A percentile compares a stretch with the other conserved stretches of the same genome.
phyloP scores from a whole-genome alignment of 2,888 invertebrate genomes.

The Sylvicola fuscatus region DNA sequence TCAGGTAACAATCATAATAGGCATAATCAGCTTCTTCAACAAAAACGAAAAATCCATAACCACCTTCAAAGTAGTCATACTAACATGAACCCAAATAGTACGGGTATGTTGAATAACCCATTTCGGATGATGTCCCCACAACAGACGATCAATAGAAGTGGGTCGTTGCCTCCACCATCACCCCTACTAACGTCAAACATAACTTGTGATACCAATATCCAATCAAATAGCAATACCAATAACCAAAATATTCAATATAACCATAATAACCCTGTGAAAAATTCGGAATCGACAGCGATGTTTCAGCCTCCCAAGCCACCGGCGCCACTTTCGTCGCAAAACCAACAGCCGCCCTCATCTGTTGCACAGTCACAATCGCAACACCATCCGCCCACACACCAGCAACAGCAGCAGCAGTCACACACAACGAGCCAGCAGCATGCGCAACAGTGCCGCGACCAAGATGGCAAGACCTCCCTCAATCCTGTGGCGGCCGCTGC shows the following conservation, averaged over 20 bases:
- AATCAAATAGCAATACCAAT: slow-evolving; percentile 9
- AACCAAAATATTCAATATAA: slow-evolving; percentile 25
- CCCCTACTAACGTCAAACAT: slow-evolving; percentile 26
- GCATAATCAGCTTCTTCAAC: too few relatives aligned
- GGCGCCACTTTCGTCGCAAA: background rate
- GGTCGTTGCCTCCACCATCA: background rate
- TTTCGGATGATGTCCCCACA: background rate
- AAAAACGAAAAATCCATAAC: too few relatives aligned
- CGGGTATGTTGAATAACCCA: slow-evolving; percentile 1
- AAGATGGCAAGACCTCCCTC: slow-evolving; percentile 12
- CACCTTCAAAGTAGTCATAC: background rate
- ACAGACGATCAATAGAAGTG: background rate
- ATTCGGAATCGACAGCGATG: slow-evolving; percentile 48
- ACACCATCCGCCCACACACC: too few relatives aligned
- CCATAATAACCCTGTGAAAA: slow-evolving; percentile 39
- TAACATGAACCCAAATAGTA: background rate
- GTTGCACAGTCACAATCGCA: too few relatives aligned
- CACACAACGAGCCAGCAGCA: slow-evolving; percentile 5
- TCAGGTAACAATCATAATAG: slow-evolving; percentile 22
- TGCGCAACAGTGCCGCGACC: background rate
- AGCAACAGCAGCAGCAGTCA: too few relatives aligned
- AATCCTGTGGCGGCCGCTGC: slow-evolving; percentile 34
- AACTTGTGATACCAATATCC: slow-evolving; percentile 10
- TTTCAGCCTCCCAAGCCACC: slow-evolving; percentile 74
- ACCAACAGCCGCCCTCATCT: too few relatives aligned